Base-by-base conservation (phyloP, 2,797 vertebrate genomes). In the Bradypodion ventrale region DNA sequence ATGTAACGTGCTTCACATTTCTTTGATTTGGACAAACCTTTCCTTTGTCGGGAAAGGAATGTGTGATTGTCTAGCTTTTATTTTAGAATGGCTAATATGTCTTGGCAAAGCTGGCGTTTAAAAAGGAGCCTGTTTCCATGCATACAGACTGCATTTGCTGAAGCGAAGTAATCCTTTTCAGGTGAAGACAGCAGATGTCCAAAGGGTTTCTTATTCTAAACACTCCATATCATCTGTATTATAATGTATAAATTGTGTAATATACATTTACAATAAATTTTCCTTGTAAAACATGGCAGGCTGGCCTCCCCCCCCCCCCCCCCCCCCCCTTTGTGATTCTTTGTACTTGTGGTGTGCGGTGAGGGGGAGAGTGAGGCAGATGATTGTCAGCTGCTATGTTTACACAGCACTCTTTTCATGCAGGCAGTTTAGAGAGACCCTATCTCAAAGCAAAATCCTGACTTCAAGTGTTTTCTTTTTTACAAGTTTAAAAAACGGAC, bases 231-330 rank as follows among this genome's bases (percentile, higher is more conserved):
- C 94, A 90, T 83, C 92, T 95, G 93, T 96, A 95, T 91, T 86
- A 94, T 93, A 94, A 90, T 92, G 88, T 96, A 95, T 91, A 95
- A 56, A 92, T 91, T 91, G 89, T 96, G 89, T 95, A 94, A 95
- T 90, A 95, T 88, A 94, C 76, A 12, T 94, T 95, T 92, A 90
- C 93, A 96, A 94, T 96, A 96, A 96, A 95, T 90, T 85, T 89
- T 87, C 93, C 95, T 94, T 92, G 92, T 92, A 95, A 94, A 92
- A 91, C 91, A 90, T 89, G 88, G 77, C 85, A 60, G 49, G 7
- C 90, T 89, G 87, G 70, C 73, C 88, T 86, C 42, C 4, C 13
- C 6, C 12, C 42, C 42, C 60, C n/a, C n/a, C n/a, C n/a, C n/a
- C n/a, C n/a, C n/a, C n/a, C n/a, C n/a, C 4, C 35, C 66, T 21